Conservation (phyloP, 2,888 invertebrate species). For the Melipona bicolor region DNA sequence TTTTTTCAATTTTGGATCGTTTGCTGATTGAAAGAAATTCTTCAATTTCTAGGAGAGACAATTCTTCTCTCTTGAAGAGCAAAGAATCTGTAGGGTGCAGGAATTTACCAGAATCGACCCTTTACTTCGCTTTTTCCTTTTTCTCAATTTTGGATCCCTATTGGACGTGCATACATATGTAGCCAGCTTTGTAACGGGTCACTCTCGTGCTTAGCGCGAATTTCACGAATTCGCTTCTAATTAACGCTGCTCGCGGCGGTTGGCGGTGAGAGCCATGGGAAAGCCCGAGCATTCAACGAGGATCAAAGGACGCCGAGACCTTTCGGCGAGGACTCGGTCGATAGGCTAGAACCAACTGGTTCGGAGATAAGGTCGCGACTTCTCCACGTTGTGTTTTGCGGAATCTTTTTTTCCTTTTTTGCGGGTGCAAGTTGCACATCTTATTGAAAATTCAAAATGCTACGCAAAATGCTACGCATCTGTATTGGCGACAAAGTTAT, state of each 20-base stretch:
- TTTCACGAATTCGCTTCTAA: constrained; percentile 41
- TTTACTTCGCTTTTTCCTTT: neutral
- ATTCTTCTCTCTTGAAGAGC: no score
- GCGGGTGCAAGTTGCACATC: no score
- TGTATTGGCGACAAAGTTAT: no score
- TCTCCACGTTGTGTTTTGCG: neutral
- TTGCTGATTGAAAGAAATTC: no score
- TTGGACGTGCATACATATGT: neutral
- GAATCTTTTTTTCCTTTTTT: no score
- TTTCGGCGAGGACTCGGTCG: constrained; percentile 8
- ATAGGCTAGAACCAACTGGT: neutral
- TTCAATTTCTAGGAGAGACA: no score
- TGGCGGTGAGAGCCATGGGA: constrained; percentile 5
- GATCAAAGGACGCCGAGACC: constrained; percentile 43
- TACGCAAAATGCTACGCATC: no score
- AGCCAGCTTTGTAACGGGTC: no score
- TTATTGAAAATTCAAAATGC: no score
- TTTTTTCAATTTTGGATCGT: neutral
- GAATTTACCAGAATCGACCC: no score
- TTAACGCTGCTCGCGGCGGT: constrained; percentile 28
- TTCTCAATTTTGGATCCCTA: neutral
- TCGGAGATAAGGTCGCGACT: constrained; percentile 9
- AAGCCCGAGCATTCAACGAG: constrained; percentile 42
- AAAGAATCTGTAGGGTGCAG: no score
- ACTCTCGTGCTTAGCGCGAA: neutral